A percentile compares a stretch with the other conserved stretches of the same genome.
phyloP scores from a whole-genome alignment of 2,113 vertebrate species.

The Ranitomeya variabilis region DNA sequence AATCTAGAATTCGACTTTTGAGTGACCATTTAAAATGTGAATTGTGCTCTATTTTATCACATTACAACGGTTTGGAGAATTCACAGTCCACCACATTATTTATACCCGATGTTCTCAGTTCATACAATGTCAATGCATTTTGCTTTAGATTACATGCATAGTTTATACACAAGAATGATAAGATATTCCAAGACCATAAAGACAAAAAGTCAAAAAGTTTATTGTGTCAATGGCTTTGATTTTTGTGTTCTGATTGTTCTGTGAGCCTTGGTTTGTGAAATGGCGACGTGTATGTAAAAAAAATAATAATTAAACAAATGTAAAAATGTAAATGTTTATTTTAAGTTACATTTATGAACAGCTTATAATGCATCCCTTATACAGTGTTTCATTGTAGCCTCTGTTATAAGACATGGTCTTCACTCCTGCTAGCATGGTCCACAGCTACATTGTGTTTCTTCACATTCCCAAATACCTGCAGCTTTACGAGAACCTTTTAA shows the following conservation, averaged over 20 bases:
- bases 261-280: not conserved
- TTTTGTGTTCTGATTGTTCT: not conserved
- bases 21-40: too few relatives aligned
- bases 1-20: too few relatives aligned
- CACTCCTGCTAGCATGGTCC: not conserved
- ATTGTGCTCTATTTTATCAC: too few relatives aligned
- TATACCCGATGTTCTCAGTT: too few relatives aligned
- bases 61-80: too few relatives aligned
- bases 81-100: too few relatives aligned
- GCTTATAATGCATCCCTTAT: not conserved
- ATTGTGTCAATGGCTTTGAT: not conserved
- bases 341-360: constrained; percentile 19
- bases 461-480: not conserved
- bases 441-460: not conserved
- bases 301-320: not conserved
- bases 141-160: too few relatives aligned
- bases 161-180: too few relatives aligned
- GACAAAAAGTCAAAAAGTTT: too few relatives aligned
- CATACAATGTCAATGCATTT: too few relatives aligned
- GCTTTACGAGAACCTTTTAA: not conserved
- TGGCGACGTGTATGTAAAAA: not conserved
- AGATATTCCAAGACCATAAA: too few relatives aligned
- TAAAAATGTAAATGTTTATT: constrained; percentile 17
- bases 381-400: not conserved
- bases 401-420: not conserved